These are phyloP conservation scores for Sus cebifrons DNA, from an alignment of 2,797 vertebrate species.

Conservation along the genomic window DNA sequence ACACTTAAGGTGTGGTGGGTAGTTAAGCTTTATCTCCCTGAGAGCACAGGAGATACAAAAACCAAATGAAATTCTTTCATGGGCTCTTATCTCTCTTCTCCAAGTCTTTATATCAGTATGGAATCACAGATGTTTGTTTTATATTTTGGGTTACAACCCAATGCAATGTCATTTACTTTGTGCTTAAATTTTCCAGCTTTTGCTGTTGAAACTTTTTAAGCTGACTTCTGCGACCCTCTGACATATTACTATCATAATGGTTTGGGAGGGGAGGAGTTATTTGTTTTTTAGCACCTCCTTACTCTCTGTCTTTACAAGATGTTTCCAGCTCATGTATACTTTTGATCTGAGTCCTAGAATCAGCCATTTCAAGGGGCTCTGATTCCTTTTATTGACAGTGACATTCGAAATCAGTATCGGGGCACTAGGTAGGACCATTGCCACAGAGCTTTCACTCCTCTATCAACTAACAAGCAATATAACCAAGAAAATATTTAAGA, in stretches of 20 bases:
- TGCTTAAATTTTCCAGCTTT: background rate
- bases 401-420: background rate
- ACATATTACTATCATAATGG: too few relatives aligned
- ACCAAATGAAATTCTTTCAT: background rate
- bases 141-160: background rate
- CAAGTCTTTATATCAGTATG: background rate
- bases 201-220: background rate
- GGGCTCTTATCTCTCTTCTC: background rate
- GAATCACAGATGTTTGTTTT: background rate
- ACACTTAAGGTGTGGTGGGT: accelerated
- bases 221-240: background rate
- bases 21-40: background rate
- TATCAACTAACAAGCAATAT: background rate
- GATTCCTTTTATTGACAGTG: background rate
- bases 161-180: background rate
- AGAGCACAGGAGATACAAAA: background rate
- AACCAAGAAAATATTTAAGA: background rate
- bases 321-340: background rate
- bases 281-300: background rate
- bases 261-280: background rate
- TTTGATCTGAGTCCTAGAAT: background rate
- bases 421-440: background rate
- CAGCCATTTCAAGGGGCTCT: background rate
- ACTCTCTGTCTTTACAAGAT: background rate
- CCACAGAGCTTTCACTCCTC: background rate